A percentile compares a stretch with the other conserved stretches of the same genome.
Conservation (phyloP, 2,888 invertebrate species). For the Drosophila eohydei region DNA sequence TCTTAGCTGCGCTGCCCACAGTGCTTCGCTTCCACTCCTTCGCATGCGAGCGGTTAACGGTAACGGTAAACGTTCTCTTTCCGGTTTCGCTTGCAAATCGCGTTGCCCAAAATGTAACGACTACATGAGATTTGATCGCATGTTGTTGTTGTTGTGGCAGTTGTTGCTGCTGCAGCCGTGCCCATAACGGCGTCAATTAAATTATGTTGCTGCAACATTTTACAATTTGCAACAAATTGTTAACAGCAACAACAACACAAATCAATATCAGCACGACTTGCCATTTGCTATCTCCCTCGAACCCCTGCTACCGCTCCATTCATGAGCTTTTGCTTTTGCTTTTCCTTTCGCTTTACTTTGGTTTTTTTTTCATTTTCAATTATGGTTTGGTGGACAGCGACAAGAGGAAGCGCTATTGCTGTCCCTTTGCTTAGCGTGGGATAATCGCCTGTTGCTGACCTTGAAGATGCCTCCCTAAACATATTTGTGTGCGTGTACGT, state of each 20-base stretch:
- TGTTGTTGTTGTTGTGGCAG: conserved; percentile 50
- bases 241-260: conserved; percentile 66
- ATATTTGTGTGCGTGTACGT: conserved; percentile 8
- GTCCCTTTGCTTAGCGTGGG: conserved; percentile 60
- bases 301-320: background rate
- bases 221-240: conserved; percentile 81
- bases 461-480: conserved; percentile 45
- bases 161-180: conserved; percentile 60
- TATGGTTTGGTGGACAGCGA: conserved; percentile 21
- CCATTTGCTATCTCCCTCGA: conserved; percentile 19
- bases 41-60: conserved; percentile 21
- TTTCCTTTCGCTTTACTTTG: background rate
- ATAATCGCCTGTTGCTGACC: conserved; percentile 52
- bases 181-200: conserved; percentile 81
- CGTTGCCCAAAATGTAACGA: conserved; percentile 61
- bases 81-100: conserved; percentile 58
- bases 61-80: conserved; percentile 63
- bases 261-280: conserved; percentile 67
- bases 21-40: conserved; percentile 26
- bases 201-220: conserved; percentile 81
- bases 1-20: conserved; percentile 26
- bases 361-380: conserved; percentile 20
- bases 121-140: conserved; percentile 59
- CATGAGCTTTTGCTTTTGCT: conserved; percentile 10
- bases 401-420: conserved; percentile 24